Conservation (phyloP, 2,888 invertebrate species). For the Lasioglossum pauxillum region DNA sequence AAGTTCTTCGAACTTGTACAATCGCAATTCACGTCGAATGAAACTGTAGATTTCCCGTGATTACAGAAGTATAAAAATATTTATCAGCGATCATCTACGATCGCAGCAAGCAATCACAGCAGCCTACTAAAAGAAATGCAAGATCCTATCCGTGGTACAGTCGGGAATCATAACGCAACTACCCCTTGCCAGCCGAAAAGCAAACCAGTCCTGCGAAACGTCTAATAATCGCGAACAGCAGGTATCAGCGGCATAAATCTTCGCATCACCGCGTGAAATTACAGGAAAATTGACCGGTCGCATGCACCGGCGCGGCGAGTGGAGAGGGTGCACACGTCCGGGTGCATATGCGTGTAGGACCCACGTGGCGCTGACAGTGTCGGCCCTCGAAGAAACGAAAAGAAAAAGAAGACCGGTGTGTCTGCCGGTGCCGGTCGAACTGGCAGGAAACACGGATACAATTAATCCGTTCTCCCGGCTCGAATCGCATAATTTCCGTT, state of each 20-base stretch:
- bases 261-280: slow-evolving; percentile 6
- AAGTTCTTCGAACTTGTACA: neutral
- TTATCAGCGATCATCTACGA: neutral
- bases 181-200: neutral
- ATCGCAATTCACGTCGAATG: neutral
- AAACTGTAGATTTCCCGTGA: neutral
- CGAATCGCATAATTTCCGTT: slow-evolving; percentile 37
- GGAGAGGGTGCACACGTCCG: neutral
- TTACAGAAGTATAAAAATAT: neutral
- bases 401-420: neutral
- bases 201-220: slow-evolving; percentile 6
- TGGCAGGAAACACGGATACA: neutral
- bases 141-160: neutral
- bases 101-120: neutral
- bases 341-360: slow-evolving; percentile 1
- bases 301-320: neutral
- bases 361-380: neutral
- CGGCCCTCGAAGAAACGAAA: neutral
- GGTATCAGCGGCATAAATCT: slow-evolving; percentile 2
- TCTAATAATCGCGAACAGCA: slow-evolving; percentile 6
- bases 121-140: neutral
- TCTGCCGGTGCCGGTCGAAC: neutral
- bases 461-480: slow-evolving; percentile 24
- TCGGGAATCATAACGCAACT: neutral
- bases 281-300: slow-evolving; percentile 1